A percentile compares a stretch with the other conserved stretches of the same genome.
phyloP scores from a whole-genome alignment of 2,888 invertebrate species.

The Melangyna quadrimaculata region DNA sequence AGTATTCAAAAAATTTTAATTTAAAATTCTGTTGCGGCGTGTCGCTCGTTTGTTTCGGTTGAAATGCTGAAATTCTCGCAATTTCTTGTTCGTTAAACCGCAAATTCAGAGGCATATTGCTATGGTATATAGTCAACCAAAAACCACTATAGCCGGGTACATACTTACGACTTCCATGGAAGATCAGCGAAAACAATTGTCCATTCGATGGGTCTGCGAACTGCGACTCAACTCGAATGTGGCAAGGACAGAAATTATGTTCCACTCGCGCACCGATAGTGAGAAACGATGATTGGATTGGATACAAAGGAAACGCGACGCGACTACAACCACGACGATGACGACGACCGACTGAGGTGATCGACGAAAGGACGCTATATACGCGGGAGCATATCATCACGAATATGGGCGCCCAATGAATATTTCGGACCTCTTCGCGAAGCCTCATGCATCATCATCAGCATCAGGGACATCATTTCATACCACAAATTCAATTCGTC shows the following conservation, averaged over 20 bases:
- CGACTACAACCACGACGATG: neutral
- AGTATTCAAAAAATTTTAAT: constrained; percentile 81
- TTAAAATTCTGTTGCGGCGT: constrained; percentile 80
- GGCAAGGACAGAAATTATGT: constrained; percentile 66
- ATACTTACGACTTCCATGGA: constrained; percentile 48
- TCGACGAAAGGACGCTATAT: neutral
- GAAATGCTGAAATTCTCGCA: constrained; percentile 81
- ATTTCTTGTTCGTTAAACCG: constrained; percentile 80
- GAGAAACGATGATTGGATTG: constrained; percentile 71
- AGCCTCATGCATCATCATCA: constrained; percentile 68
- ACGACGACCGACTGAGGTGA: neutral
- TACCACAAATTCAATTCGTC: constrained; percentile 64
- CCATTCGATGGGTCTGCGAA: constrained; percentile 40
- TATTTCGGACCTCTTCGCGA: constrained; percentile 64
- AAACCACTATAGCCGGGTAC: constrained; percentile 4
- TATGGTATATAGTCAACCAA: constrained; percentile 29
- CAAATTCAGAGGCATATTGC: constrained; percentile 9
- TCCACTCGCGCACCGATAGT: constrained; percentile 67
- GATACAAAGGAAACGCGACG: constrained; percentile 40
- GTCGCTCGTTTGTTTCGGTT: constrained; percentile 81
- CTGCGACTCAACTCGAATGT: constrained; percentile 1
- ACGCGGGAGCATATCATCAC: constrained; percentile 64
- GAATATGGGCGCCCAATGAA: constrained; percentile 71
- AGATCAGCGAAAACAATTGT: constrained; percentile 63
- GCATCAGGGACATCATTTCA: constrained; percentile 63